Conservation (phyloP, 2,888 invertebrate genomes). For the Platycheirus rosarum region DNA sequence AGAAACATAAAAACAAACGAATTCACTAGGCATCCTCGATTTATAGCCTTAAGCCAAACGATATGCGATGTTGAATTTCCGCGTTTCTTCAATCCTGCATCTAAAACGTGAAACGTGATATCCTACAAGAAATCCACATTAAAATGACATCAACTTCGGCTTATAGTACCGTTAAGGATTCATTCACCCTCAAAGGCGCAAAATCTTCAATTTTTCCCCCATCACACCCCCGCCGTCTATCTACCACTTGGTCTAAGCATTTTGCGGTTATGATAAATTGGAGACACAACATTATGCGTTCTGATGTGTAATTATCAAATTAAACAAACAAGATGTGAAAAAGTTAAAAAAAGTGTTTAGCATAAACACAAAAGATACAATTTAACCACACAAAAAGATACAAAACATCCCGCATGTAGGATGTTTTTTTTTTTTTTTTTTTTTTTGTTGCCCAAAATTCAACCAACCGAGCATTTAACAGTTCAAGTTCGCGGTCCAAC, state of each 20-base stretch:
- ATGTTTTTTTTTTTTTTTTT: slow-evolving; percentile 20
- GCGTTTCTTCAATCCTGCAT: slow-evolving; percentile 54
- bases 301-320: slow-evolving; percentile 49
- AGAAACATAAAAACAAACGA: slow-evolving; percentile 29
- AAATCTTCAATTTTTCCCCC: slow-evolving; percentile 34
- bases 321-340: slow-evolving; percentile 4
- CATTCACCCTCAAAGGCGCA: slow-evolving; percentile 66
- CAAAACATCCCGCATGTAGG: slow-evolving; percentile 13
- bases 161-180: slow-evolving; percentile 62
- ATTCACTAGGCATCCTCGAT: slow-evolving; percentile 44
- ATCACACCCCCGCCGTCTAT: not conserved
- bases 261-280: slow-evolving; percentile 28
- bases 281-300: slow-evolving; percentile 9
- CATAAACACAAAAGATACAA: slow-evolving; percentile 10
- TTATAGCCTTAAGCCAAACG: slow-evolving; percentile 40
- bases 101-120: slow-evolving; percentile 55
- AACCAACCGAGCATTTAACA: slow-evolving; percentile 40
- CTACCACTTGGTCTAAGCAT: not conserved
- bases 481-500: slow-evolving; percentile 56
- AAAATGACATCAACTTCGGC: slow-evolving; percentile 61
- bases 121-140: slow-evolving; percentile 68
- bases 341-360: not conserved
- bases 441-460: slow-evolving; percentile 1
- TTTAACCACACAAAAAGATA: not conserved
- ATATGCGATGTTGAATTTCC: slow-evolving; percentile 49